Percentiles rank a stretch among this genome's conserved stretches.
Conservation (phyloP, 2,797 vertebrate species). For the Macropodus opercularis region DNA sequence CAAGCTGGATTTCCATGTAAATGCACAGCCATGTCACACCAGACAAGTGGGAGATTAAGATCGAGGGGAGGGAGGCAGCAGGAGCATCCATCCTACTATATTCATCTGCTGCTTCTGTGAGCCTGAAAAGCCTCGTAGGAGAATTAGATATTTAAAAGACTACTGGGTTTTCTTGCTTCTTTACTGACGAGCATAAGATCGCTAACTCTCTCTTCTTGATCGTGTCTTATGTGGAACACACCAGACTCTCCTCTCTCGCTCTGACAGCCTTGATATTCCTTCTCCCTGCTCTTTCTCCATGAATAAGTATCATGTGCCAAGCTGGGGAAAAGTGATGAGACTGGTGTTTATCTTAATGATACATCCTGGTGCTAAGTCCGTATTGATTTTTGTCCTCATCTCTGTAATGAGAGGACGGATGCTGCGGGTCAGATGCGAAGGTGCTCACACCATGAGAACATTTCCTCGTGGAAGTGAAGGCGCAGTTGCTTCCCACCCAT, state of each 20-base stretch:
- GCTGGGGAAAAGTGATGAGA: conserved; percentile 31
- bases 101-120: conserved; percentile 33
- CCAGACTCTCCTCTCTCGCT: background rate
- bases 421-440: conserved; percentile 36
- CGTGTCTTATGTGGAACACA: conserved; percentile 32
- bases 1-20: conserved; percentile 70
- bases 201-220: conserved; percentile 28
- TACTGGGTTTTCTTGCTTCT: conserved; percentile 8
- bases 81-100: conserved; percentile 47
- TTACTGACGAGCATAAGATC: conserved; percentile 41
- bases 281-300: conserved; percentile 10
- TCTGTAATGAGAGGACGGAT: conserved; percentile 49
- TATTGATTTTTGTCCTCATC: conserved; percentile 63
- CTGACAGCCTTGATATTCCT: background rate
- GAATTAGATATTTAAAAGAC: conserved; percentile 28
- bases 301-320: conserved; percentile 53
- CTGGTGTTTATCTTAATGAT: conserved; percentile 56
- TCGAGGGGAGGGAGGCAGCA: conserved; percentile 45
- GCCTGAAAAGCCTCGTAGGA: conserved; percentile 17
- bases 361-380: conserved; percentile 40
- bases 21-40: conserved; percentile 64
- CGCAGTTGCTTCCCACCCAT: conserved; percentile 22
- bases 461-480: conserved; percentile 1
- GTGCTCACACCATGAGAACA: conserved; percentile 17
- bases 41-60: conserved; percentile 70